Percentiles rank a stretch among this genome's conserved stretches.
These are phyloP conservation scores for Trichopria drosophilae DNA, from an alignment of 2,888 invertebrate species.

Conservation along the genomic window DNA sequence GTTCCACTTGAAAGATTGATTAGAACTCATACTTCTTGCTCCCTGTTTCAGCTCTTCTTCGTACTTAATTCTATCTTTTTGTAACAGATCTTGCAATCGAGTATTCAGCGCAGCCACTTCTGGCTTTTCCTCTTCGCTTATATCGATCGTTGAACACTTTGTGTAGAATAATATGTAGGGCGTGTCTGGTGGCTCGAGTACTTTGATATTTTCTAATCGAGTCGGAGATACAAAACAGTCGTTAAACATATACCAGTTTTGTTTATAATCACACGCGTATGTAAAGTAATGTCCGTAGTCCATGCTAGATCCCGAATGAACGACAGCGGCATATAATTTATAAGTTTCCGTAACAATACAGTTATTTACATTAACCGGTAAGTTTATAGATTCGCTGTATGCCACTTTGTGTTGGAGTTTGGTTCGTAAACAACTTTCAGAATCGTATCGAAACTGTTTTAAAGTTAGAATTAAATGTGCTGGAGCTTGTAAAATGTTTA, in stretches of 20 bases:
- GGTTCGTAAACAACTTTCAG: slow-evolving; percentile 72
- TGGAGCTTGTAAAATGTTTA: slow-evolving; percentile 73
- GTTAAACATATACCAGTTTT: slow-evolving; percentile 79
- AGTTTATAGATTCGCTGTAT: slow-evolving; percentile 63
- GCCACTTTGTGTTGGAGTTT: slow-evolving; percentile 74
- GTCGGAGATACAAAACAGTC: slow-evolving; percentile 72
- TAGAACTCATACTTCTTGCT: slow-evolving; percentile 35
- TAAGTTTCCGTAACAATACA: slow-evolving; percentile 61
- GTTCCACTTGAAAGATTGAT: slow-evolving; percentile 27
- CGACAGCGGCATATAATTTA: slow-evolving; percentile 78
- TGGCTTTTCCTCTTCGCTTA: slow-evolving; percentile 46
- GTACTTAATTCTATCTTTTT: slow-evolving; percentile 44
- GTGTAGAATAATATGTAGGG: slow-evolving; percentile 82
- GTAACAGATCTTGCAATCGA: slow-evolving; percentile 48
- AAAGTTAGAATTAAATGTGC: slow-evolving; percentile 78
- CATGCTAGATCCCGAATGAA: slow-evolving; percentile 80
- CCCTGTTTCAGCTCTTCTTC: slow-evolving; percentile 46
- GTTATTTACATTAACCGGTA: slow-evolving; percentile 50
- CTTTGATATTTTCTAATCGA: slow-evolving; percentile 66
- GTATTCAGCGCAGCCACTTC: slow-evolving; percentile 45
- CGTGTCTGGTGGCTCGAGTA: slow-evolving; percentile 72
- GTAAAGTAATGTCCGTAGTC: slow-evolving; percentile 90
- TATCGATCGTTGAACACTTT: slow-evolving; percentile 48
- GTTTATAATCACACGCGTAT: slow-evolving; percentile 69
- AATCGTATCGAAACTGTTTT: slow-evolving; percentile 75